A percentile compares a stretch with the other conserved stretches of the same genome.
Evolutionary conservation across 2,797 vertebrate genomes (phyloP).

Genomic region (Graptemys geographica): DNA sequence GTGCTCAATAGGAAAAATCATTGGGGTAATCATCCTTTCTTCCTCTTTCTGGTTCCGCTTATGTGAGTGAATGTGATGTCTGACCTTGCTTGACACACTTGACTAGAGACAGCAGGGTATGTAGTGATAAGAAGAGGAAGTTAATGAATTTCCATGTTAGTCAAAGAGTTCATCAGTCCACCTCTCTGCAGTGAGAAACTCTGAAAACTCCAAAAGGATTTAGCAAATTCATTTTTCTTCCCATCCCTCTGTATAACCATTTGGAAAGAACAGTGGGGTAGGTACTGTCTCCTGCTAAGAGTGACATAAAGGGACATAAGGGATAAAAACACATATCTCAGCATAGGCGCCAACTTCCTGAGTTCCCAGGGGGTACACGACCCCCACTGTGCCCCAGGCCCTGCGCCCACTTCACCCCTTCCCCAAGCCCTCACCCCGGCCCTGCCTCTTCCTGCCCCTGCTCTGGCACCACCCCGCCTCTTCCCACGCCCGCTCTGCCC

Average conservation of each 20-base stretch:
- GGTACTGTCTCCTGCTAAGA: not conserved
- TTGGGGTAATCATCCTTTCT: not conserved
- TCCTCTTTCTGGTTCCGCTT: not conserved
- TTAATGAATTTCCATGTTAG: not conserved
- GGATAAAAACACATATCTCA: not conserved
- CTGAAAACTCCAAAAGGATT: not conserved
- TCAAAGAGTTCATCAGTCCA: not conserved
- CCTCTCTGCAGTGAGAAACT: not conserved
- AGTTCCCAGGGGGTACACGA: too few relatives aligned
- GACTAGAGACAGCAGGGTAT: not conserved
- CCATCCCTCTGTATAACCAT: not conserved
- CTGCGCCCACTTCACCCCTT: too few relatives aligned
- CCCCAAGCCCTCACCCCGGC: too few relatives aligned
- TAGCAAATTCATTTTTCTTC: not conserved
- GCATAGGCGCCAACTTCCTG: too few relatives aligned
- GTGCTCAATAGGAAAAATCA: not conserved
- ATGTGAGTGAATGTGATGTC: not conserved
- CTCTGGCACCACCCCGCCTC: too few relatives aligned
- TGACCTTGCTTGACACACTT: not conserved
- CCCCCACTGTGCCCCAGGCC: not conserved
- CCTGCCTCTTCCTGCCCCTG: too few relatives aligned
- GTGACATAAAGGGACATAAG: not conserved
- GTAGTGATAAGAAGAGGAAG: not conserved
- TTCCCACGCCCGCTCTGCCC: too few relatives aligned
- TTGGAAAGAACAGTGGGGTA: not conserved